A percentile compares a stretch with the other conserved stretches of the same genome.
phyloP scores from a whole-genome alignment of 2,113 vertebrate species.

The Gorsachius goisagi region DNA sequence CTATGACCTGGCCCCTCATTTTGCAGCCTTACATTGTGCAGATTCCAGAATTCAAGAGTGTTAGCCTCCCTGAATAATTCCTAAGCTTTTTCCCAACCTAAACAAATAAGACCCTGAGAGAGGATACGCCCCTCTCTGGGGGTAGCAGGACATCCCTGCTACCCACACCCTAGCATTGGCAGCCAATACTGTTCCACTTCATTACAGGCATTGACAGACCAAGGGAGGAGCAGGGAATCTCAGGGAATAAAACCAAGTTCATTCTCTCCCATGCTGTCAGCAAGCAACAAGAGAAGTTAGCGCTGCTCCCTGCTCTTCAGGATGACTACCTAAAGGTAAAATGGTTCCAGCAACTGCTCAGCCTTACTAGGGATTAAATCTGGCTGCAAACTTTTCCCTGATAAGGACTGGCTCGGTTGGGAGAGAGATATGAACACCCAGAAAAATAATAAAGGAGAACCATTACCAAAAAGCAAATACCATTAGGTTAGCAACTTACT shows the following conservation, averaged over 20 bases:
- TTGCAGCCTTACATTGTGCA: neutral
- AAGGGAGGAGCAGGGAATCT: neutral
- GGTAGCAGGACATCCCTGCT: neutral
- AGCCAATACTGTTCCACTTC: neutral
- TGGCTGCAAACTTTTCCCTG: neutral
- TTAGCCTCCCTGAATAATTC: neutral
- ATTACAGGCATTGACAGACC: neutral
- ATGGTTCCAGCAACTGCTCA: neutral
- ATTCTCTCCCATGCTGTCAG: neutral
- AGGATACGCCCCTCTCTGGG: neutral
- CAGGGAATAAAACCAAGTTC: neutral
- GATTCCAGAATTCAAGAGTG: neutral
- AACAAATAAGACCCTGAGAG: neutral
- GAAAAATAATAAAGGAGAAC: neutral
- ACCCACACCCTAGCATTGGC: neutral
- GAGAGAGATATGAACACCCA: neutral
- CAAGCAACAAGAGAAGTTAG: neutral
- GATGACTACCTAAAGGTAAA: neutral
- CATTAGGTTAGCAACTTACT: slow-evolving; percentile 84
- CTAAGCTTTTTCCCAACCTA: neutral
- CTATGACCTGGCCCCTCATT: neutral
- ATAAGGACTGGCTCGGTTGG: neutral
- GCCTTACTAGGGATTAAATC: neutral
- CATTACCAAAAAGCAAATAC: neutral
- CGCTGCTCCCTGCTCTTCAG: neutral